Base-by-base conservation (phyloP, 1,140 invertebrate genomes). In the Formica exsecta region DNA sequence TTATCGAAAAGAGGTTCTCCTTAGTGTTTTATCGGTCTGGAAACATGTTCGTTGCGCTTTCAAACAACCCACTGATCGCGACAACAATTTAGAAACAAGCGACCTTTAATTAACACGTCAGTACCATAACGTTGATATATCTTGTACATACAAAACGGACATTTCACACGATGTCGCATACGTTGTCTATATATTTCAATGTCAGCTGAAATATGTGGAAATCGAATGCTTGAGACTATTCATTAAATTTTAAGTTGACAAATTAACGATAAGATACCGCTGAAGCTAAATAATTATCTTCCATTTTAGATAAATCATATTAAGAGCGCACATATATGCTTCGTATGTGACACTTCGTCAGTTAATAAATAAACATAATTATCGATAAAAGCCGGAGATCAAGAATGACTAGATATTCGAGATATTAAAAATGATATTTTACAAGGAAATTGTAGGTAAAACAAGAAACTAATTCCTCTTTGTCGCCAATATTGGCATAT, bases 1-100 rank as follows among this genome's bases (percentile, higher is more conserved):
- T 83, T 83, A 83, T 73, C 54, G 79, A 73, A 70, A 68, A 70
- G 66, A 61, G 65, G 0, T 71, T 38, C 65, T 59, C 65, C 59
- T 80, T 57, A 70, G n/a, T 38, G 77, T 59, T 71, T 81, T 51
- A 13, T 32, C 44, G 68, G 25, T 6, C 25, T 32, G 48, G 13
- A 68, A 57, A 25, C 32, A 36, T 38, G 36, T 71, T 81, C 22
- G 77, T 44, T 36, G 38, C 38, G 65, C 77, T 54, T 61, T 71
- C 51, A 32, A n/a, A 19, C 38, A 22, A 41, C 19, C 32, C 54
- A 25, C 19, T 59, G 51, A 71, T 81, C 66, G 22, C 22, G 36
- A 61, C 68, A 44, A 73, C 54, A 48, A 29, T 73, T 83, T 44
- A 73, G 79, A 48, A 61, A 83, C 54, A 61, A 83, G 19, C 54